Conservation (phyloP, 2,888 invertebrate genomes). For the Rhingia campestris region DNA sequence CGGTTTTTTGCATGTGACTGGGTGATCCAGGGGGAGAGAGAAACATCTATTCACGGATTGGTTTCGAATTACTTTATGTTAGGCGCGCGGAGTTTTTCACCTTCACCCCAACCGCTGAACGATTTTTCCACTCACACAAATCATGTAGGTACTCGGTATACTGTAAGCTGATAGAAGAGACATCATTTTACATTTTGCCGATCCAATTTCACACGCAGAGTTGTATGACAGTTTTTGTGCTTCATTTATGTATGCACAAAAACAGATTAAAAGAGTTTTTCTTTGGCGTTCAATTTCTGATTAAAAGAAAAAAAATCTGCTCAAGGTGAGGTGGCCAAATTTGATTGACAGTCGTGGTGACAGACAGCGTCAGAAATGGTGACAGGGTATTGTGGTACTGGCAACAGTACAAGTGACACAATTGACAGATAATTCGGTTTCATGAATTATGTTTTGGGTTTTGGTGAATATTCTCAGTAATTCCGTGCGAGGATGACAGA, state of each 20-base stretch:
- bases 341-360: slow-evolving; percentile 67
- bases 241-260: neutral
- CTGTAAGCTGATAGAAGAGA: slow-evolving; percentile 44
- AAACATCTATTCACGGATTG: slow-evolving; percentile 57
- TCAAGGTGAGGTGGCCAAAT: slow-evolving; percentile 65
- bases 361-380: slow-evolving; percentile 59
- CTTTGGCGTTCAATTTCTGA: slow-evolving; percentile 5
- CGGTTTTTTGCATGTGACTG: slow-evolving; percentile 3
- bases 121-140: slow-evolving; percentile 60
- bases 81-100: slow-evolving; percentile 57
- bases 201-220: slow-evolving; percentile 66
- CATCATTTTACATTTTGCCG: slow-evolving; percentile 59
- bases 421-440: slow-evolving; percentile 65
- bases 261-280: slow-evolving; percentile 14
- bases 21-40: slow-evolving; percentile 11
- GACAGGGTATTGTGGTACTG: slow-evolving; percentile 59
- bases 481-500: no score
- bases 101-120: slow-evolving; percentile 71
- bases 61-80: slow-evolving; percentile 55
- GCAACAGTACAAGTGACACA: slow-evolving; percentile 37
- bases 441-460: slow-evolving; percentile 32
- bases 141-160: neutral
- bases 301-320: slow-evolving; percentile 23
- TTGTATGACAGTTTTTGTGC: slow-evolving; percentile 42
- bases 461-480: neutral